A percentile compares a stretch with the other conserved stretches of the same genome.
Conservation (phyloP, 1,140 invertebrate species). For the Solen grandis region DNA sequence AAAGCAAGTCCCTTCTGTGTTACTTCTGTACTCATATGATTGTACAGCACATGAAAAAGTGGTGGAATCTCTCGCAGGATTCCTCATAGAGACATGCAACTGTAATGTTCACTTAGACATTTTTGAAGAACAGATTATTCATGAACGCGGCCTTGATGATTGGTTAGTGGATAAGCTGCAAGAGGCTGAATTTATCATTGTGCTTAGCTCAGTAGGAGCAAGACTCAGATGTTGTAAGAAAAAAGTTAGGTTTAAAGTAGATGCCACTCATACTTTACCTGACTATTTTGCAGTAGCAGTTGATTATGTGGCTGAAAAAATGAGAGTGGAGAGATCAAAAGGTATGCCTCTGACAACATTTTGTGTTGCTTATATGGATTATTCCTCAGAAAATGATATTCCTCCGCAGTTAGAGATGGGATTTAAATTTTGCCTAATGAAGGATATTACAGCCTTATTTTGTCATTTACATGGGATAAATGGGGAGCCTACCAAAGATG, state of each 20-base stretch:
- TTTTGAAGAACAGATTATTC: slow-evolving; percentile 74
- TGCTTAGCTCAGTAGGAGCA: slow-evolving; percentile 76
- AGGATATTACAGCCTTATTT: slow-evolving; percentile 71
- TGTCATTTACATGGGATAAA: slow-evolving; percentile 69
- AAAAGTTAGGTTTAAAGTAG: slow-evolving; percentile 68
- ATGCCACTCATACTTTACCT: slow-evolving; percentile 63
- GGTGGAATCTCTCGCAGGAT: slow-evolving; percentile 70
- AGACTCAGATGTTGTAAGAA: slow-evolving; percentile 76
- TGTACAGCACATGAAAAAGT: slow-evolving; percentile 75
- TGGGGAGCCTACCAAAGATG: slow-evolving; percentile 63
- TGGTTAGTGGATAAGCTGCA: slow-evolving; percentile 75
- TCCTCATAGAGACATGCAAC: slow-evolving; percentile 75
- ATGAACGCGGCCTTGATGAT: slow-evolving; percentile 71
- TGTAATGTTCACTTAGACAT: slow-evolving; percentile 75
- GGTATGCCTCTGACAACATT: slow-evolving; percentile 72
- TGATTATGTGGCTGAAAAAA: slow-evolving; percentile 78
- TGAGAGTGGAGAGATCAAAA: slow-evolving; percentile 73
- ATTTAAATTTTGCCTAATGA: slow-evolving; percentile 73
- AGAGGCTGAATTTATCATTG: slow-evolving; percentile 76
- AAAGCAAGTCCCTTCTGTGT: slow-evolving; percentile 71
- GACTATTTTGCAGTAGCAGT: slow-evolving; percentile 78
- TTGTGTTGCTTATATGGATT: slow-evolving; percentile 73
- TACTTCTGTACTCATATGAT: slow-evolving; percentile 75
- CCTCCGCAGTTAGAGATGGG: slow-evolving; percentile 75
- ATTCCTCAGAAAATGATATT: slow-evolving; percentile 75